These are phyloP conservation scores for Tetramorium alpestre DNA, from an alignment of 1,140 invertebrate genomes.

Conservation along the genomic window DNA sequence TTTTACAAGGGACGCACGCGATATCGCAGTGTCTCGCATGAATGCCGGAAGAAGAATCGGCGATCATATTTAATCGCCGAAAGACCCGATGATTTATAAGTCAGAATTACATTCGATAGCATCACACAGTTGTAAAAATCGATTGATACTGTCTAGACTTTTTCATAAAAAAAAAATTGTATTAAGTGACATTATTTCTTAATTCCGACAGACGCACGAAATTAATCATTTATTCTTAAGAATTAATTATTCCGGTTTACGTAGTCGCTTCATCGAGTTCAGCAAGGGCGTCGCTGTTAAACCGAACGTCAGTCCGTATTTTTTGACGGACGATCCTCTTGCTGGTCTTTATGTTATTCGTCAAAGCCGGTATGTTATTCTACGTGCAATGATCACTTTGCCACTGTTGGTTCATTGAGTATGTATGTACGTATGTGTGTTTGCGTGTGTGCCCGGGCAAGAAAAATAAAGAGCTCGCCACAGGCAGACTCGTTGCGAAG, in stretches of 20 bases:
- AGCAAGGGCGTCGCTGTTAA: background rate
- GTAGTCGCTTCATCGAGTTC: background rate
- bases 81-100: background rate
- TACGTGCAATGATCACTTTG: constrained; percentile 13
- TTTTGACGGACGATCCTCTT: background rate
- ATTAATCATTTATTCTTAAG: background rate
- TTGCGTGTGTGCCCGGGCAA: background rate
- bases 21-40: background rate
- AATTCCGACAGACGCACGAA: background rate
- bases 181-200: background rate
- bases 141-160: background rate
- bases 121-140: background rate
- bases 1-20: background rate
- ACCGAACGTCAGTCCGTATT: background rate
- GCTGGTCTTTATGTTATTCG: background rate
- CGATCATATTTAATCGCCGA: background rate
- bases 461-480: constrained; percentile 31
- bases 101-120: background rate
- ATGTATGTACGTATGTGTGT: background rate
- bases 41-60: background rate
- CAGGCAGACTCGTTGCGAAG: background rate
- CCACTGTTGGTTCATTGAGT: background rate
- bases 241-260: background rate
- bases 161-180: background rate
- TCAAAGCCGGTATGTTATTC: background rate